Base-by-base conservation (phyloP, 2,888 invertebrate genomes). In the Eudemis profundana region DNA sequence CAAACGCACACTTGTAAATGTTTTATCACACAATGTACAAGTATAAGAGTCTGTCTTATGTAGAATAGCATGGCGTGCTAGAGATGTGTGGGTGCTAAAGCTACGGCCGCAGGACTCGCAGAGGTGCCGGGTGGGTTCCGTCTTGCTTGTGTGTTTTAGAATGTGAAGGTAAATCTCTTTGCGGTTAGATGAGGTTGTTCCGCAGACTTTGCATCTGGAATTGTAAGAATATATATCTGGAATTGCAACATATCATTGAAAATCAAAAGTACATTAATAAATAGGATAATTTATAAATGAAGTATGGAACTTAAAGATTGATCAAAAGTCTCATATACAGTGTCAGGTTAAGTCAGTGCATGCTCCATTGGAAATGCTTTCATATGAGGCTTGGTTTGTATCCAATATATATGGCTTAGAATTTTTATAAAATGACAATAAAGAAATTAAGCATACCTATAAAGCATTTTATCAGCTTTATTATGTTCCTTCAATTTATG, bases 81-180 rank as follows among this genome's bases (percentile, higher is more conserved):
- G 68, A 0, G 87, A 83, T 0, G 84, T 77, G 3, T 76, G 78
- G 0, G 86, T 83, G 0, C 87, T 78, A 61, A 90, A 92, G 68
- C 91, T 88, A 1, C 78, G 76, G 0, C 93, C 92, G 47, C 93
- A 93, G 0, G 85, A 79, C 61, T 93, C 92, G 40, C 93, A 93
- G 1, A 93, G 78, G 51, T 92, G 92, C 0, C 79, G 76, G 0
- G 72, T 72, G 0, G 79, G 71, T 42, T 81, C 79, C 1, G 79
- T 76, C 17, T 68, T 68, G 3, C 69, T 70, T 8, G 91, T 90
- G 68, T 94, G 94, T 21, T 86, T 82, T 71, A 93, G 92, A 0
- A 94, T 92, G 73, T 95, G 95, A 2, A 90, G 83, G 68, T 93
- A 94, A 50, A 95, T 87, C 19, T 93, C 92, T 61, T 93, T 93